Base-by-base conservation (phyloP, 2,888 invertebrate genomes). In the Carpatolechia fugitivella region DNA sequence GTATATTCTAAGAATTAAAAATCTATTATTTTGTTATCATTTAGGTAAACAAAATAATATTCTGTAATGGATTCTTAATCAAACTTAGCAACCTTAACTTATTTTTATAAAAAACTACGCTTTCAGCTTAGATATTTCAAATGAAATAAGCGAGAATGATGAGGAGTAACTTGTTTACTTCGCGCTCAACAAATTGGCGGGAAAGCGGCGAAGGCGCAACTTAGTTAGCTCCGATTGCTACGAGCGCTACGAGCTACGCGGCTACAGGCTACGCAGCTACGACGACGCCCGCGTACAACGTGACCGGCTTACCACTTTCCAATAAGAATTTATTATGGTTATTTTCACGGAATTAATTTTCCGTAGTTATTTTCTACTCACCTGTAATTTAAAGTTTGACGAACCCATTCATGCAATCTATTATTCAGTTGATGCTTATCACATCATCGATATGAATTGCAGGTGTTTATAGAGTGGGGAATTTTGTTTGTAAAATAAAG, bases 211-310 rank as follows among this genome's bases (percentile, higher is more conserved):
- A 52, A 58, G 48, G 56, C 41, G 40, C 54, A 58, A 60, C 60
- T 62, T 59, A 46, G 60, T 60, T 58, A 62, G 54, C n/a, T 29
- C 44, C 29, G n/a, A 44, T 24, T 29, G 55, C 49, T 57, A 56
- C 20, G 56, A 50, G 50, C 33, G 55, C 54, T 62, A 57, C 60
- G 57, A 56, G 58, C 59, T n/a, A 58, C 56, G 54, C 59, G 56
- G 59, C 61, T 60, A 62, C 58, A 56, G 58, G 54, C 61, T 62
- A 61, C 61, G 60, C 18, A 38, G 52, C 49, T 38, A 33, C 18
- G 55, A 58, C 35, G 48, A 36, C 33, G 24, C 16, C 16, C 44
- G n/a, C 4, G 24, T 11, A 35, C 56, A 56, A 59, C 57, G 58
- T 29, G 11, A 52, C 52, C 8, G 20, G 47, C 48, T 51, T 51